Evolutionary conservation across 2,888 invertebrate genomes (phyloP).

Genomic region (Noctua pronuba): DNA sequence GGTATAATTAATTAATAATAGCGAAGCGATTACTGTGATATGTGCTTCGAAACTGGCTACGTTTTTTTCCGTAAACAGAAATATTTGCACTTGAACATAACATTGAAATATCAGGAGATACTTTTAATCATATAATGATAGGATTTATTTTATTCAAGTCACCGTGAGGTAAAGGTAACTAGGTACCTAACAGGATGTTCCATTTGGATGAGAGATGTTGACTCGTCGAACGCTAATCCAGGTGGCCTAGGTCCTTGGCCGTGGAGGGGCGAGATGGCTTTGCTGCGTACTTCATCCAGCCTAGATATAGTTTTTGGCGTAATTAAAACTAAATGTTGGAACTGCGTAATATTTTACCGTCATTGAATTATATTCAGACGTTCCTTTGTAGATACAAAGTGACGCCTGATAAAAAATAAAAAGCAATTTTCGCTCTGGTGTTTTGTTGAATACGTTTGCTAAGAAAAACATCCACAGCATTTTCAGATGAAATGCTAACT

Average conservation of each 20-base stretch:
- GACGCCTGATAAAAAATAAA: background rate
- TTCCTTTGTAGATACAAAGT: background rate
- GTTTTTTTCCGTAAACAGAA: background rate
- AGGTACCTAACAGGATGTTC: background rate
- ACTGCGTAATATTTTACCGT: background rate
- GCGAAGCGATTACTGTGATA: background rate
- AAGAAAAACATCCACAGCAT: background rate
- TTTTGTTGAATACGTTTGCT: background rate
- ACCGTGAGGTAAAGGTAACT: background rate
- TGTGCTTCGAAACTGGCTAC: background rate
- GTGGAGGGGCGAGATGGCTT: background rate
- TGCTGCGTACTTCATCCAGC: background rate
- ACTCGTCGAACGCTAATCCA: background rate
- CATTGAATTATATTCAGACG: background rate
- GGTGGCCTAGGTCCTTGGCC: background rate
- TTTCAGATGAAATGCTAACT: background rate
- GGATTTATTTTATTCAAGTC: background rate
- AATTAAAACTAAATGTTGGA: background rate
- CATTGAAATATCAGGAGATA: conserved; percentile 1
- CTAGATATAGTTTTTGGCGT: background rate
- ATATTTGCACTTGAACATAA: background rate
- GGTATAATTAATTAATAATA: background rate
- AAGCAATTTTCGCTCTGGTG: background rate
- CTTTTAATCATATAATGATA: background rate
- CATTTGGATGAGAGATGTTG: background rate